Percentiles rank a stretch among this genome's conserved stretches.
Conservation (phyloP, 2,888 invertebrate species). For the Loripinus fragilis region DNA sequence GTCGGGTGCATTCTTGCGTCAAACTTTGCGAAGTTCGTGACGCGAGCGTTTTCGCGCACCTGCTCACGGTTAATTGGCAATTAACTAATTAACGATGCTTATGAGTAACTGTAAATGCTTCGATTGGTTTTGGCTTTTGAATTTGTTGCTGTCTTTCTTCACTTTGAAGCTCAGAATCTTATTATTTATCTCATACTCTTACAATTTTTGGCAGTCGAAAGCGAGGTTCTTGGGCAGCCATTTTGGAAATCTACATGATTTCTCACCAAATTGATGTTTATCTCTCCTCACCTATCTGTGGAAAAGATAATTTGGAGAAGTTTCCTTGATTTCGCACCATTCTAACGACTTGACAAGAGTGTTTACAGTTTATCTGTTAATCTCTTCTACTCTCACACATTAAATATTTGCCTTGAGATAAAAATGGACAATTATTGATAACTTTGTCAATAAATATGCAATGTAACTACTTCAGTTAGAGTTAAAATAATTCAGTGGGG, state of each 20-base stretch:
- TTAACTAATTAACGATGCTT: neutral
- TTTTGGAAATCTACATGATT: conserved; percentile 59
- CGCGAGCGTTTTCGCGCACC: conserved; percentile 12
- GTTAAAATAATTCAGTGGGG: no score
- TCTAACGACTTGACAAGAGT: neutral
- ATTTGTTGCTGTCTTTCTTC: no score
- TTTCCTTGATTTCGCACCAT: neutral
- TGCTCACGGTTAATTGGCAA: conserved; percentile 6
- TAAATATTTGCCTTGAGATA: conserved; percentile 18
- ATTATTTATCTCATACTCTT: no score
- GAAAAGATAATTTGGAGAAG: neutral
- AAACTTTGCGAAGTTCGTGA: neutral
- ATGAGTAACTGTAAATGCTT: no score
- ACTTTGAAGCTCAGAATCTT: no score
- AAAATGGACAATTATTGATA: conserved; percentile 20
- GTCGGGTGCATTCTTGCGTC: neutral
- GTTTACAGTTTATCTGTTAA: conserved; percentile 12
- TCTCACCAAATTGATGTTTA: neutral
- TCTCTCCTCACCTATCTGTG: neutral
- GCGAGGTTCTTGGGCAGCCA: conserved; percentile 62
- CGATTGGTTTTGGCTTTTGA: no score
- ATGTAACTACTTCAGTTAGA: neutral
- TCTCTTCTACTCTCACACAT: neutral
- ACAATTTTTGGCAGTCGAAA: conserved; percentile 6
- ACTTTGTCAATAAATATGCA: conserved; percentile 3